Conservation (phyloP, 2,797 vertebrate species). For the Alauda arvensis region DNA sequence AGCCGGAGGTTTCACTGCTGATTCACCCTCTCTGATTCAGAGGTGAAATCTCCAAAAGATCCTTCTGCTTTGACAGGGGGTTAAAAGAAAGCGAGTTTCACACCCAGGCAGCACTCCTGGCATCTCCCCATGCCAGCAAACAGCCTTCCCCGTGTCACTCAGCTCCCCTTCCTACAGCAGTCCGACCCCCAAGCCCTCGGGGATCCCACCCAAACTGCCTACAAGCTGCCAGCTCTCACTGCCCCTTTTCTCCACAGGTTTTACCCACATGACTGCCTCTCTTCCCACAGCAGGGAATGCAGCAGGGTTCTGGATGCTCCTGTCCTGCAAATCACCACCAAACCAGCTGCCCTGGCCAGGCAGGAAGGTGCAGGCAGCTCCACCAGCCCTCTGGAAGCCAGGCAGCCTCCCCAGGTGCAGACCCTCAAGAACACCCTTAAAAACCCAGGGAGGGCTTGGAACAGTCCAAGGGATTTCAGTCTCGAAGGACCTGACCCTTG, state of each 20-base stretch:
- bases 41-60: background rate
- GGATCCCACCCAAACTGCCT: background rate
- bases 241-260: background rate
- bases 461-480: background rate
- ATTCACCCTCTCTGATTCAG: constrained; percentile 29
- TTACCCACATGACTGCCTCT: background rate
- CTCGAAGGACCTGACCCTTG: background rate
- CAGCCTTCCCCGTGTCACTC: background rate
- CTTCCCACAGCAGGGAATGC: background rate
- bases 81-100: background rate
- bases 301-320: background rate
- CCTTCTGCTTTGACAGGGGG: background rate
- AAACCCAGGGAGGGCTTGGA: background rate
- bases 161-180: fast-evolving
- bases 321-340: fast-evolving
- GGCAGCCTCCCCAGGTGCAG: background rate
- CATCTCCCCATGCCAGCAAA: background rate
- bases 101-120: background rate
- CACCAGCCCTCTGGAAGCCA: fast-evolving
- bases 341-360: background rate
- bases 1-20: background rate
- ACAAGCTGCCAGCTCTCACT: background rate
- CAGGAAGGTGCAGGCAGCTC: background rate
- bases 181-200: background rate
- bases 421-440: background rate